Percentiles rank a stretch among this genome's conserved stretches.
Conservation (phyloP, 1,140 invertebrate genomes). For the Danaus melanippus region DNA sequence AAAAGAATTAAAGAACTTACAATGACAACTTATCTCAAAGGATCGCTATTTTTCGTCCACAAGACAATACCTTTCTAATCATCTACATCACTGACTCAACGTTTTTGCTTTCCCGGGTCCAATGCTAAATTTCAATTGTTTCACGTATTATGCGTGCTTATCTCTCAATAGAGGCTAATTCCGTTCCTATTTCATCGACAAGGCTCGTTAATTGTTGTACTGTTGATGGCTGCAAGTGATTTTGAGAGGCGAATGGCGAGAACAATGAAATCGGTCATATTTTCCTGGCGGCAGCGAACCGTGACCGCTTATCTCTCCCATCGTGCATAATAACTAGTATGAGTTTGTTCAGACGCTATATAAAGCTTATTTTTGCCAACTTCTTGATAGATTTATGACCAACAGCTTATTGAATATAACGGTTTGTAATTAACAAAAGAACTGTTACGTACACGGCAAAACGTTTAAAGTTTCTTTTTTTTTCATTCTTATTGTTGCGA, state of each 20-base stretch:
- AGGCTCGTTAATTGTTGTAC: conserved; percentile 65
- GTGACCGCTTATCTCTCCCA: conserved; percentile 57
- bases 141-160: conserved; percentile 29
- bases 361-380: conserved; percentile 54
- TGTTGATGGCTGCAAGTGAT: conserved; percentile 64
- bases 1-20: conserved; percentile 14
- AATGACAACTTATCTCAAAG: conserved; percentile 19
- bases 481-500: too few relatives aligned
- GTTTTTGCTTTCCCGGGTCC: conserved; percentile 15
- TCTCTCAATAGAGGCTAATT: conserved; percentile 59
- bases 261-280: conserved; percentile 70
- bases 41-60: conserved; percentile 12
- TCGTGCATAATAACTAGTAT: conserved; percentile 57
- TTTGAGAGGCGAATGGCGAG: conserved; percentile 51
- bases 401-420: too few relatives aligned
- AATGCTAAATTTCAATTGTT: conserved; percentile 44
- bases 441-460: conserved; percentile 1
- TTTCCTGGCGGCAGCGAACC: conserved; percentile 61
- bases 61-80: background rate
- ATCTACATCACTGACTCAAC: conserved; percentile 8
- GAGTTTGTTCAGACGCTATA: conserved; percentile 50
- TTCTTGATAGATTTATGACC: conserved; percentile 24
- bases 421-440: too few relatives aligned
- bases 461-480: background rate
- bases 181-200: conserved; percentile 65